Percentiles rank a stretch among this genome's conserved stretches.
Evolutionary conservation across 2,113 vertebrate species (phyloP).

Genomic region (Megaptera novaeangliae): DNA sequence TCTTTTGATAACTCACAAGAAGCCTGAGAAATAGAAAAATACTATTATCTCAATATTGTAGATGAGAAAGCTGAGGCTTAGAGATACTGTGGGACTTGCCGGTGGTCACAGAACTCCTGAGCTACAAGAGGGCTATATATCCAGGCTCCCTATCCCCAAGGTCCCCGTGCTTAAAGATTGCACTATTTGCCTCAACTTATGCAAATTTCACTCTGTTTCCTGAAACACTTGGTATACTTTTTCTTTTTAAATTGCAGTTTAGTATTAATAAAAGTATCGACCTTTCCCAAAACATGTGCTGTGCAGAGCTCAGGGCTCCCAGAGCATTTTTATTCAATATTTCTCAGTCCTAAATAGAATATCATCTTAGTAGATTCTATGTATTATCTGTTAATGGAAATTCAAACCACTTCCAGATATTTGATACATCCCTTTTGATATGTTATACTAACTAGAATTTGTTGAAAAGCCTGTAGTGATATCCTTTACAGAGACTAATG

Average conservation of each 20-base stretch:
- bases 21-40: neutral
- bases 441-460: neutral
- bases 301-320: neutral
- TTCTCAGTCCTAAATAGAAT: neutral
- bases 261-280: neutral
- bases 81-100: accelerated
- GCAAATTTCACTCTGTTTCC: neutral
- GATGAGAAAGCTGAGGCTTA: neutral
- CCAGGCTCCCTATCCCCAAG: neutral
- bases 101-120: neutral
- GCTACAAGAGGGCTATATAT: accelerated
- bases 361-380: neutral
- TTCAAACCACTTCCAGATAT: neutral
- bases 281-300: neutral
- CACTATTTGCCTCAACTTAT: neutral
- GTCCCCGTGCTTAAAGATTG: accelerated
- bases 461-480: neutral
- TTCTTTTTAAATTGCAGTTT: neutral
- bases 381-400: neutral
- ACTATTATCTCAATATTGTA: neutral
- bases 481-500: neutral
- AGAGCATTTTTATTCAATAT: neutral
- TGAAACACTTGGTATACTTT: neutral
- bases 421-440: neutral
- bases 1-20: neutral